phyloP scores from a whole-genome alignment of 2,888 invertebrate genomes.

The Caprella mutica region DNA sequence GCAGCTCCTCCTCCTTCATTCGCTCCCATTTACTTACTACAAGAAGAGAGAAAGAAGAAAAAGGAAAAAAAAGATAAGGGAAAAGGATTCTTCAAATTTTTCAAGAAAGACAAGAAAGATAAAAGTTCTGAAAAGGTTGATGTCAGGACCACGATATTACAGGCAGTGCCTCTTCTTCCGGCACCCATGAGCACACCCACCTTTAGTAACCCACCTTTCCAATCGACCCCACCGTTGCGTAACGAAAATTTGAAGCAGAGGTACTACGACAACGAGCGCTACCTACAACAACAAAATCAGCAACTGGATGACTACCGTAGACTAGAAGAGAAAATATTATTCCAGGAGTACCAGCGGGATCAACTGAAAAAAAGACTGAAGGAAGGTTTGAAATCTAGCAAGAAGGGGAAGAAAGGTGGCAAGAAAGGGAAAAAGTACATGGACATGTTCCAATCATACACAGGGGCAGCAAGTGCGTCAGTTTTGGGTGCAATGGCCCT shows the following conservation, averaged over 20 bases:
- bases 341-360: conserved; percentile 24
- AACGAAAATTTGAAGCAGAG: conserved; percentile 3
- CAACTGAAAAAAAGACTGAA: conserved; percentile 19
- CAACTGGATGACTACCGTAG: conserved; percentile 45
- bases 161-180: conserved; percentile 1
- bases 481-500: conserved; percentile 32
- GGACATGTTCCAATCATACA: conserved; percentile 28
- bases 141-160: conserved; percentile 3
- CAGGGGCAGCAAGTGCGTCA: conserved; percentile 28
- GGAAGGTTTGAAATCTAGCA: conserved; percentile 19
- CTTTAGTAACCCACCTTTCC: no score
- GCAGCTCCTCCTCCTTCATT: conserved; percentile 9
- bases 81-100: conserved; percentile 3
- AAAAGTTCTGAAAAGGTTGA: neutral
- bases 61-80: conserved; percentile 2
- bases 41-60: neutral
- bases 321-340: conserved; percentile 34
- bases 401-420: no score
- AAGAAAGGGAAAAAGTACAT: conserved; percentile 21
- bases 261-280: conserved; percentile 11
- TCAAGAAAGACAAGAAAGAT: conserved; percentile 1
- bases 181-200: neutral
- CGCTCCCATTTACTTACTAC: conserved; percentile 7
- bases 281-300: conserved; percentile 70
- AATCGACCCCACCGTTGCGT: no score